These are phyloP conservation scores for Dinothrombium tinctorium DNA, from an alignment of 1,140 invertebrate genomes.

Conservation along the genomic window DNA sequence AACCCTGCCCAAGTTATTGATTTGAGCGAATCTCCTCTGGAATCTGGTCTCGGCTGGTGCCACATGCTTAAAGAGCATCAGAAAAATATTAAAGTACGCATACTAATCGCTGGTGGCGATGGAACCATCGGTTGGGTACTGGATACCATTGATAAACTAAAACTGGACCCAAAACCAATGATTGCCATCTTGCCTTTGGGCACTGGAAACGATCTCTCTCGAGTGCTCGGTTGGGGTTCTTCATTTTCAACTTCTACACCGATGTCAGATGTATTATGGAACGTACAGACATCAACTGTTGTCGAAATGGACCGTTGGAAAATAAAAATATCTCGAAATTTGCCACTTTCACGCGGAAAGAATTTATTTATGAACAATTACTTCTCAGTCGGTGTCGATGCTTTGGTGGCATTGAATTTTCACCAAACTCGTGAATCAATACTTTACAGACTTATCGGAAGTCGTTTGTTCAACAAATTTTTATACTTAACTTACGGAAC, in stretches of 20 bases:
- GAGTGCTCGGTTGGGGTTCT: constrained; percentile 55
- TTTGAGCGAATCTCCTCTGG: constrained; percentile 41
- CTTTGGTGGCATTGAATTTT: constrained; percentile 74
- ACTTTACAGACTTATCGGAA: constrained; percentile 64
- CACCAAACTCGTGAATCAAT: constrained; percentile 57
- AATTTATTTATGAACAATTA: constrained; percentile 69
- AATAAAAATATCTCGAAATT: constrained; percentile 47
- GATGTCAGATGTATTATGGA: constrained; percentile 77
- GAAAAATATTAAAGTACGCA: constrained; percentile 22
- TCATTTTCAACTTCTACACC: constrained; percentile 41
- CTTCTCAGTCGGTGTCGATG: constrained; percentile 74
- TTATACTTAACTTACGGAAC: constrained; percentile 73
- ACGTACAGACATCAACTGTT: constrained; percentile 95
- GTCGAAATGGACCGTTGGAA: constrained; percentile 81
- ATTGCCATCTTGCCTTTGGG: constrained; percentile 53
- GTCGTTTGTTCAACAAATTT: constrained; percentile 70
- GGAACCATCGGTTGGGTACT: constrained; percentile 81
- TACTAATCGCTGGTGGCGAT: constrained; percentile 73
- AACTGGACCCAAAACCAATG: constrained; percentile 35
- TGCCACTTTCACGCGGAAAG: constrained; percentile 46
- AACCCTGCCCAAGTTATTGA: constrained; percentile 74
- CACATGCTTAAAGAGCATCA: constrained; percentile 29
- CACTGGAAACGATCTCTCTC: constrained; percentile 63
- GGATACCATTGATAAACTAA: constrained; percentile 43
- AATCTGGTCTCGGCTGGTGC: constrained; percentile 53